phyloP scores from a whole-genome alignment of 2,797 vertebrate genomes.

The Parauchenoglanis punctatus region DNA sequence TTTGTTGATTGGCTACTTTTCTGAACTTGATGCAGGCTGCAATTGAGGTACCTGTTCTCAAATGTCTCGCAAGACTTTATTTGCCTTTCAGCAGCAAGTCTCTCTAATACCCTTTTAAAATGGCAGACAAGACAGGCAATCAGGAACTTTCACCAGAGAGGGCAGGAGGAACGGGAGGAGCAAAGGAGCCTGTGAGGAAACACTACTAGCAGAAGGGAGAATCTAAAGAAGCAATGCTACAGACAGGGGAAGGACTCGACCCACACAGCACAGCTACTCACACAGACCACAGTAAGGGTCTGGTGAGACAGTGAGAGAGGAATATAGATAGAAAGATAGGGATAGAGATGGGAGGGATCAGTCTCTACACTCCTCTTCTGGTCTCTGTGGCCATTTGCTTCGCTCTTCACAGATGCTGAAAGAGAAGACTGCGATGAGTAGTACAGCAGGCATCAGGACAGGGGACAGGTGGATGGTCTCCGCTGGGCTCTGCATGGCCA shows the following conservation, averaged over 20 bases:
- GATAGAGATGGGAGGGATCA: slow-evolving; percentile 44
- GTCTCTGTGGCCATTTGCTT: slow-evolving; percentile 40
- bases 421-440: slow-evolving; percentile 55
- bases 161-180: slow-evolving; percentile 69
- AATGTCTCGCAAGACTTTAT: slow-evolving; percentile 27
- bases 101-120: slow-evolving; percentile 63
- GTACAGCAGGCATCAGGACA: slow-evolving; percentile 42
- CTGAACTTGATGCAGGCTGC: slow-evolving; percentile 93
- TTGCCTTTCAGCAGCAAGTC: slow-evolving; percentile 54
- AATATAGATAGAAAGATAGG: slow-evolving; percentile 34
- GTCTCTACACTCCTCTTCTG: slow-evolving; percentile 54
- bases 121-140: slow-evolving; percentile 99
- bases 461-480: slow-evolving; percentile 27
- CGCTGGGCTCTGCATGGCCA: slow-evolving; percentile 35
- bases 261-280: slow-evolving; percentile 52
- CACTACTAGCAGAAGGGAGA: slow-evolving; percentile 68
- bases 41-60: slow-evolving; percentile 91
- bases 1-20: slow-evolving; percentile 55
- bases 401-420: slow-evolving; percentile 48
- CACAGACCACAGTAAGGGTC: slow-evolving; percentile 44
- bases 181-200: slow-evolving; percentile 73
- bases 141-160: slow-evolving; percentile 96
- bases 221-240: slow-evolving; percentile 49
- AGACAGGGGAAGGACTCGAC: slow-evolving; percentile 53
- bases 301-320: slow-evolving; percentile 53